Evolutionary conservation across 1,140 invertebrate genomes (phyloP), one percentile per base, ranked within the genome.

Genomic region (Drosophila erecta): DNA sequence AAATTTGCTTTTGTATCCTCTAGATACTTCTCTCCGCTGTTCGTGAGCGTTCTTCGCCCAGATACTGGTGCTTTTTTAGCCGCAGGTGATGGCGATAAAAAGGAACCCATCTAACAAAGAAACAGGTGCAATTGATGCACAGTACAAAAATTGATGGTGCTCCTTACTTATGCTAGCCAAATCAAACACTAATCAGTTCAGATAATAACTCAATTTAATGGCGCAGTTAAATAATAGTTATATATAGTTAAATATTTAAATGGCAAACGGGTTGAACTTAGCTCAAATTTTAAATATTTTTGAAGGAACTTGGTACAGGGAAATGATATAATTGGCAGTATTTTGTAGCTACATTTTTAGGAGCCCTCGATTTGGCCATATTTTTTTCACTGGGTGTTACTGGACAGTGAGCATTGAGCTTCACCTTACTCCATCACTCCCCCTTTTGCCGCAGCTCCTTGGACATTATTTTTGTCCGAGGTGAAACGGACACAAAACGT

Each of bases 1-100:
- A 86, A 86, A 86, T 86, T 77, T 85, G 71, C 84, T 71, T 55
- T 61, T 72, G 78, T 56, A 67, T 67, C 66, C 80, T 84, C 65
- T 66, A 64, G 76, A 47, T 54, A 55, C 62, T 61, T 57, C 50
- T 62, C 40, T 37, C 56, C 54, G 56, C 40, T 44, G 27, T 33
- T 33, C 24, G 54, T 24, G 30, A 57, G 59, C 24, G 60, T 51
- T 65, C 61, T 33, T 65, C 65, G 3, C 43, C 24, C 62, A 44
- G 59, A 40, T 40, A 50, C 41, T 17, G 7, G 24, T 24, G 4
- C 24, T 57, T 62, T 59, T 41, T 57, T 60, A 60, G 55, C 60
- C 60, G 60, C 57, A 53, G 65, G 65, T 54, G 43, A 37, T 55
- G 38, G 59, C 24, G n/a, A 17, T 20, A n/a, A 35, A 20, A 43